phyloP scores from a whole-genome alignment of 2,888 invertebrate genomes.

The Lochmaea crataegi region DNA sequence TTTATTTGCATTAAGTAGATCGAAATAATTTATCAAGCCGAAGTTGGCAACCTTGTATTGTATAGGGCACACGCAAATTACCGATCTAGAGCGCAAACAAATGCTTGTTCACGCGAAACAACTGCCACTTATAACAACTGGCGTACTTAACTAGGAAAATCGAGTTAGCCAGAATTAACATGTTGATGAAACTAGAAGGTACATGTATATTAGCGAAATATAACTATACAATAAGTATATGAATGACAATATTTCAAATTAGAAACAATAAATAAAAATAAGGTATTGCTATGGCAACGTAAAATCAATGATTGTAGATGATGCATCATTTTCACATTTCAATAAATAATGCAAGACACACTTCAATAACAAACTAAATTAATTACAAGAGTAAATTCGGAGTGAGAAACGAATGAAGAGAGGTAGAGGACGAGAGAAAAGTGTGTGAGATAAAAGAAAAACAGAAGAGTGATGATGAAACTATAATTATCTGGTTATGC shows the following conservation, averaged over 20 bases:
- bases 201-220: not conserved
- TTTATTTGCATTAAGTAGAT: not conserved
- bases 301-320: too few species aligned
- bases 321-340: too few species aligned
- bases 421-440: too few species aligned
- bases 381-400: too few species aligned
- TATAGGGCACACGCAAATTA: constrained; percentile 65
- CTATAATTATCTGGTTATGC: too few species aligned
- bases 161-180: constrained; percentile 46
- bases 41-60: constrained; percentile 3
- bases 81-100: constrained; percentile 66
- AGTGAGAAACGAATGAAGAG: too few species aligned
- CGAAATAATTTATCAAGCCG: not conserved
- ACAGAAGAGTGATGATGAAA: too few species aligned
- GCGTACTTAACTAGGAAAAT: constrained; percentile 55
- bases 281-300: too few species aligned
- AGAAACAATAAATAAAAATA: not conserved
- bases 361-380: too few species aligned
- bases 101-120: constrained; percentile 67
- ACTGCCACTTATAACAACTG: constrained; percentile 64
- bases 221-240: not conserved
- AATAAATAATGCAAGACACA: too few species aligned
- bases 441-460: too few species aligned
- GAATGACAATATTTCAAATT: not conserved
- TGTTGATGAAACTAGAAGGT: constrained; percentile 32